Evolutionary conservation across 2,113 vertebrate genomes (phyloP), one percentile per base, ranked within the genome.

Genomic region (Illadopsis cleaveri): DNA sequence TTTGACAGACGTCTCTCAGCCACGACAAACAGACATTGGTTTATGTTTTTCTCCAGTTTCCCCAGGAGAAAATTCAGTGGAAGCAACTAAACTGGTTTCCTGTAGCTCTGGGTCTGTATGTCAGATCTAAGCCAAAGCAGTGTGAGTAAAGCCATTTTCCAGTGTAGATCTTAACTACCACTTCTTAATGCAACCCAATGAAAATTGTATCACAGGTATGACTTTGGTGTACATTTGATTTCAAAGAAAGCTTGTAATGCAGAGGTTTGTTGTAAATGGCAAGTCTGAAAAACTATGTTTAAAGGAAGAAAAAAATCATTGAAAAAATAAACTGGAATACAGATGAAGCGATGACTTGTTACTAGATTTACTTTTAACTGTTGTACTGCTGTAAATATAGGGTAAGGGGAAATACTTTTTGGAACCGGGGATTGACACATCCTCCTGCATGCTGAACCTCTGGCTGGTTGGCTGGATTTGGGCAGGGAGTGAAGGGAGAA

Each of bases 341-440:
- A 83, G 28, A 23, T 12, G 53, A 79, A 92, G 28, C 0, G 1
- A 37, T 58, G 21, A 30, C 12, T 84, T 58, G 2, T 47, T 37
- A 45, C 6, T 64, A 27, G 17, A 24, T 81, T 93, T 70, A 28
- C 12, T 44, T 45, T 2, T 5, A 62, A 22, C 33, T 45, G 19
- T 50, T 78, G 56, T 54, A 64, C 11, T 56, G 44, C 23, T 64
- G 23, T 60, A 61, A 75, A 47, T 47, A 28, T 2, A 45, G 28
- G 25, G 10, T 62, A 51, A 75, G 24, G 13, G 78, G 56, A 23
- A 40, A 64, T 17, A 28, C 8, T 38, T 89, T 38, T 38, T 2
- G 4, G 42, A 44, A 25, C 13, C 0, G 0, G 8, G 11, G 20
- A 64, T 72, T 1, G 1, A 13, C 1, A 2, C 22, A 21, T 48